Evolutionary conservation across 2,113 vertebrate genomes (phyloP), one percentile per base, ranked within the genome.

Genomic region (Aix galericulata): DNA sequence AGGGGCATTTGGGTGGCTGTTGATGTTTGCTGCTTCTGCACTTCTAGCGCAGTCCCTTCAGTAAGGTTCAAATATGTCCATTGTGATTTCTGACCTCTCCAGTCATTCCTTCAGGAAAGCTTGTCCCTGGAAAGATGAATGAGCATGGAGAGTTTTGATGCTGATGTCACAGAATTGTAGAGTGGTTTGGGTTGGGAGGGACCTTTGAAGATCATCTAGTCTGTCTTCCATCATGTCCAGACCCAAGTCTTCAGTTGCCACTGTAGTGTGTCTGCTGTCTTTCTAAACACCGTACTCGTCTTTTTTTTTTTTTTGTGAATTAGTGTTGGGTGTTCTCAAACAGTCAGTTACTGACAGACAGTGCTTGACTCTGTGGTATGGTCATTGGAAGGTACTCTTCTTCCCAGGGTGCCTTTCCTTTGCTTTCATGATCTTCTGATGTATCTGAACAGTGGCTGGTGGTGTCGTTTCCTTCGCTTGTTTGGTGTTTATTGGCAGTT

Each of bases 291-390:
- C 38, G 34, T n/a, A 10, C 31, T 60, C 27, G 31, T 63, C 26
- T 38, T 73, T 23, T 87, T 52, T 34, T 29, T 83, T 52, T 34
- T 31, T 52, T 46, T 46, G 44, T 46, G 44, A 46, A 46, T 46
- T 22, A 34, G 32, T 34, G 56, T 7, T 34, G 29, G 50, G 8
- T 44, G 44, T 67, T 75, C 32, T 52, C 73, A 8, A 44, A 44
- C 42, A 46, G 44, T 46, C 44, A 7, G 23, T 44, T 36, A 31
- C 16, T 23, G 26, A 23, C 23, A 40, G n/a, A n/a, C 25, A 0
- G 0, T 44, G 34, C 32, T 27, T 0, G 0, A 13, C 11, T 38
- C 44, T 9, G 1, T 2, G 32, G 18, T 60, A 11, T 8, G 25
- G 52, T 26, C 69, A 14, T 40, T 80, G 69, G 79, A 52, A 25